phyloP scores from a whole-genome alignment of 1,140 invertebrate species.

The Micrasema minimum region DNA sequence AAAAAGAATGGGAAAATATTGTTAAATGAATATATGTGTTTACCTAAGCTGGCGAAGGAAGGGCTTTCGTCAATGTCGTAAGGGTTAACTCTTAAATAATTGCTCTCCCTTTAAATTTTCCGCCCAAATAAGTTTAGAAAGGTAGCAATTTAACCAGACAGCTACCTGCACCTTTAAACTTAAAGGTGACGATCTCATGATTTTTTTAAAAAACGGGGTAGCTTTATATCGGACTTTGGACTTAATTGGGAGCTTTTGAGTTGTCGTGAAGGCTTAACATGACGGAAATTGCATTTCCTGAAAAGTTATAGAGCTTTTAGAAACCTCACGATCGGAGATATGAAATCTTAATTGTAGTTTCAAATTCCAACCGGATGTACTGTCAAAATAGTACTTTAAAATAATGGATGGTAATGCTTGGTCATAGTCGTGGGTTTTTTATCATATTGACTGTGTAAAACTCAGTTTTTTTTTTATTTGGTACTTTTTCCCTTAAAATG shows the following conservation, averaged over 20 bases:
- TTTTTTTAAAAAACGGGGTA: conserved; percentile 6
- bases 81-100: too few relatives aligned
- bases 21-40: too few relatives aligned
- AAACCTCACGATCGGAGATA: conserved; percentile 25
- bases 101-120: conserved; percentile 20
- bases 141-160: background rate
- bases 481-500: too few relatives aligned
- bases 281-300: conserved; percentile 37
- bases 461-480: too few relatives aligned
- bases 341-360: conserved; percentile 4
- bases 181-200: conserved; percentile 7
- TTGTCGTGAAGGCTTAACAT: conserved; percentile 23
- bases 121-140: conserved; percentile 11
- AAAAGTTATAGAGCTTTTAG: conserved; percentile 30
- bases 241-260: conserved; percentile 40
- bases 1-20: too few relatives aligned
- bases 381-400: too few relatives aligned
- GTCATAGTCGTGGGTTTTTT: too few relatives aligned
- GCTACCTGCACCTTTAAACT: background rate
- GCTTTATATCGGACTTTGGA: conserved; percentile 9
- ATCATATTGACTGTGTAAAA: too few relatives aligned
- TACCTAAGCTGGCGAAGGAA: too few relatives aligned
- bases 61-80: too few relatives aligned
- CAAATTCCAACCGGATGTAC: background rate
- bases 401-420: too few relatives aligned